Percentiles rank a stretch among this genome's conserved stretches.
Conservation (phyloP, 1,140 invertebrate species). For the Tetramorium simillimum region DNA sequence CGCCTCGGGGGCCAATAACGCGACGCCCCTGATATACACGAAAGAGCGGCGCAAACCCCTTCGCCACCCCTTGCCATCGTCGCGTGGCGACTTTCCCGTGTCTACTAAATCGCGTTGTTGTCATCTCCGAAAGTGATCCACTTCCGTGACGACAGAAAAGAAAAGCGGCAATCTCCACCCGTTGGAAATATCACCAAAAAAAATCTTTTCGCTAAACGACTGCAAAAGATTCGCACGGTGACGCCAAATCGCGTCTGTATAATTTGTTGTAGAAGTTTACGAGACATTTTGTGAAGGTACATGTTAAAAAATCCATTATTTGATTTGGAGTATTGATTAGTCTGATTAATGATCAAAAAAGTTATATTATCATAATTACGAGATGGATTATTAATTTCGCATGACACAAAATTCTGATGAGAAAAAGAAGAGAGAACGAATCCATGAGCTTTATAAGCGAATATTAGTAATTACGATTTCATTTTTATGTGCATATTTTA, state of each 20-base stretch:
- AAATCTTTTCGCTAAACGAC: neutral
- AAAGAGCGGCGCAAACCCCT: slow-evolving; percentile 63
- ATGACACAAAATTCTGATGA: neutral
- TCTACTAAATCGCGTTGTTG: slow-evolving; percentile 70
- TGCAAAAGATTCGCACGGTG: neutral
- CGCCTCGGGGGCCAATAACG: slow-evolving; percentile 76
- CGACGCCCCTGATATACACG: slow-evolving; percentile 75
- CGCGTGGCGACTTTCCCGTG: slow-evolving; percentile 62
- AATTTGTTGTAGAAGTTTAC: neutral
- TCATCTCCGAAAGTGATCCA: slow-evolving; percentile 69
- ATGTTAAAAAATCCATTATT: neutral
- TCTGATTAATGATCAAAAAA: neutral
- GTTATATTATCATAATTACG: neutral
- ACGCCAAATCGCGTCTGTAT: neutral
- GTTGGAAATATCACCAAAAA: neutral
- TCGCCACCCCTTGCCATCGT: slow-evolving; percentile 25
- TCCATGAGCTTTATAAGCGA: neutral
- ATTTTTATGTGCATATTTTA: neutral
- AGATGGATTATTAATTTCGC: neutral
- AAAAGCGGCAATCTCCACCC: neutral
- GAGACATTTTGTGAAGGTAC: neutral
- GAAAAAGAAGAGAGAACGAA: neutral
- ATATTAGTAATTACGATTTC: neutral
- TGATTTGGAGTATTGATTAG: neutral
- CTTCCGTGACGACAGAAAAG: slow-evolving; percentile 2